Evolutionary conservation across 2,888 invertebrate genomes (phyloP).

Genomic region (Beris morrisii): DNA sequence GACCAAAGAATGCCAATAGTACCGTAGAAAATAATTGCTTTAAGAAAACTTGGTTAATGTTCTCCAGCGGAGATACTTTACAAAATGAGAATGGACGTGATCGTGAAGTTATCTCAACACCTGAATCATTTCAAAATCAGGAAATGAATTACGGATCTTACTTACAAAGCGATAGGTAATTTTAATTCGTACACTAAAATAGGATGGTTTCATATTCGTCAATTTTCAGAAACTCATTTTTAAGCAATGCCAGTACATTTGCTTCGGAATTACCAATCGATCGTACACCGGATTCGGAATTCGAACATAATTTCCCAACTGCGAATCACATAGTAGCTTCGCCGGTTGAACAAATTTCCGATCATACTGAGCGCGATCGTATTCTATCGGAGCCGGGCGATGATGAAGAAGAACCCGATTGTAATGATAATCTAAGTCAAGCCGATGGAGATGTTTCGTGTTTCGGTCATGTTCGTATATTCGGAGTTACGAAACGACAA

Average conservation of each 20-base stretch:
- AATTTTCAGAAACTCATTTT: constrained; percentile 43
- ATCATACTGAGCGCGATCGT: background rate
- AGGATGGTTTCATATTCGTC: background rate
- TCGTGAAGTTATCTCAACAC: constrained; percentile 19
- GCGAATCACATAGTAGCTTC: background rate
- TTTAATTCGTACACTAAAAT: background rate
- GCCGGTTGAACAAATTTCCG: background rate
- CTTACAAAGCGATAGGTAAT: constrained; percentile 49
- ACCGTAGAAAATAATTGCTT: constrained; percentile 49
- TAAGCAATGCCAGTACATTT: constrained; percentile 51
- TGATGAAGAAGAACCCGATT: constrained; percentile 7
- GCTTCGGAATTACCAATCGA: constrained; percentile 53
- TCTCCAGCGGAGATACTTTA: constrained; percentile 41
- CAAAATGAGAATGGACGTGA: constrained; percentile 43
- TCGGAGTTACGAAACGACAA: constrained; percentile 40
- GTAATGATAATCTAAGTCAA: constrained; percentile 11
- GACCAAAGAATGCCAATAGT: constrained; percentile 46
- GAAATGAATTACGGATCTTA: constrained; percentile 51
- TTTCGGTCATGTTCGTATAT: constrained; percentile 48
- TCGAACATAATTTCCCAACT: background rate
- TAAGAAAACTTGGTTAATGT: constrained; percentile 53
- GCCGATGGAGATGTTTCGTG: constrained; percentile 45
- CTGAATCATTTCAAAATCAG: constrained; percentile 40
- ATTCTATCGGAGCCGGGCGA: background rate
- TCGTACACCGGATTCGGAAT: constrained; percentile 43